Conservation (phyloP, 2,797 vertebrate species). For the Pangasius sanitwongsei region DNA sequence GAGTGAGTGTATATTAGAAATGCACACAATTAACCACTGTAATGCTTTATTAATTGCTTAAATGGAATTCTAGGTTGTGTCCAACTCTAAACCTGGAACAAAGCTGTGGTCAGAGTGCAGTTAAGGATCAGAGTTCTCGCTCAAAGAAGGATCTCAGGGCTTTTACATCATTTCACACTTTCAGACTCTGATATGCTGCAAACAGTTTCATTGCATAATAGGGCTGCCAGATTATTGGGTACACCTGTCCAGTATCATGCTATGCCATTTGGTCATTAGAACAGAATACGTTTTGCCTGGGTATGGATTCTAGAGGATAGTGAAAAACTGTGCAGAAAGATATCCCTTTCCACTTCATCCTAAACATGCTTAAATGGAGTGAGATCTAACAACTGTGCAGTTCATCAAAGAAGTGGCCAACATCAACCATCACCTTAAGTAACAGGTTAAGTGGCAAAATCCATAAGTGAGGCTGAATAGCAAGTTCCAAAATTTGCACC, state of each 20-base stretch:
- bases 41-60: background rate
- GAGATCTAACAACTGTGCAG: background rate
- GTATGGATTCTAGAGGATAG: background rate
- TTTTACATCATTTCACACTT: background rate
- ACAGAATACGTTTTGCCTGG: background rate
- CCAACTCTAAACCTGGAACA: background rate
- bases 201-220: background rate
- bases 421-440: background rate
- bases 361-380: background rate
- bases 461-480: background rate
- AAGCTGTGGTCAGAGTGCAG: background rate
- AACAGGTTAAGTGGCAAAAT: background rate
- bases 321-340: background rate
- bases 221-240: background rate
- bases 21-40: background rate
- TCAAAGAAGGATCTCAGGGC: background rate
- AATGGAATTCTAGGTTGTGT: background rate
- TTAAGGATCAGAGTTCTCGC: background rate
- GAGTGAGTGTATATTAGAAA: background rate
- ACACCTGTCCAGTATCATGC: background rate
- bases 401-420: background rate
- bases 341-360: background rate
- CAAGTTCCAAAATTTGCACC: background rate
- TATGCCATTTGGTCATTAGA: background rate
- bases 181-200: background rate